Evolutionary conservation across 2,113 vertebrate genomes (phyloP).

Genomic region (Gadus macrocephalus): DNA sequence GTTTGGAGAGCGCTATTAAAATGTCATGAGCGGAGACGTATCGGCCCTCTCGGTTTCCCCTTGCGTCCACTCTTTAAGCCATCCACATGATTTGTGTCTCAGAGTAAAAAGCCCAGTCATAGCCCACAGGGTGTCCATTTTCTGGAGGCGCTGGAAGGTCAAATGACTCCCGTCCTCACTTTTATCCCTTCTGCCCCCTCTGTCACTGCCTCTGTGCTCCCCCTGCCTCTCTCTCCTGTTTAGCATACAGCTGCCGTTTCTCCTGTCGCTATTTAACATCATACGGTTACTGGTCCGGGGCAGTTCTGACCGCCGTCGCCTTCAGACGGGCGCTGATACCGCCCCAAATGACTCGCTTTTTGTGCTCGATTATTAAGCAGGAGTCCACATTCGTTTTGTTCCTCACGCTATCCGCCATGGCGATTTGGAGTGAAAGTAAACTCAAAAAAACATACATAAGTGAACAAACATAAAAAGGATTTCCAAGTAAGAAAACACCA

Average conservation of each 20-base stretch:
- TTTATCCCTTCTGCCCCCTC: slow-evolving; percentile 25
- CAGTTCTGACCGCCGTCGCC: neutral
- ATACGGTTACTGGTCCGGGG: neutral
- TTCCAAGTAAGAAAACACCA: slow-evolving; percentile 25
- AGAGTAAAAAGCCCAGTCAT: slow-evolving; percentile 45
- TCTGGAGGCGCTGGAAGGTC: slow-evolving; percentile 48
- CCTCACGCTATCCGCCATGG: slow-evolving; percentile 25
- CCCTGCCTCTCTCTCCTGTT: slow-evolving; percentile 11
- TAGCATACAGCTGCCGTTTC: slow-evolving; percentile 15
- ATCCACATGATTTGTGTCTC: slow-evolving; percentile 62
- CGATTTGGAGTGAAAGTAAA: slow-evolving; percentile 30
- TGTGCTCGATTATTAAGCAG: slow-evolving; percentile 31
- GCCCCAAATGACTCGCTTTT: slow-evolving; percentile 29
- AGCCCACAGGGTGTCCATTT: slow-evolving; percentile 40
- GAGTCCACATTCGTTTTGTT: slow-evolving; percentile 56
- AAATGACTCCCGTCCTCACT: slow-evolving; percentile 38
- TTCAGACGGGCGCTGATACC: slow-evolving; percentile 6
- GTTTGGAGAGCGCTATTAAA: slow-evolving; percentile 64
- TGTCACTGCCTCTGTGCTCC: neutral
- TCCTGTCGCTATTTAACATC: neutral
- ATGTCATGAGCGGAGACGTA: slow-evolving; percentile 61
- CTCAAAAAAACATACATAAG: slow-evolving; percentile 2
- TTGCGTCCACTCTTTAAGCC: slow-evolving; percentile 51
- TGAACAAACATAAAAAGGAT: no score
- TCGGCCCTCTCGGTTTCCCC: slow-evolving; percentile 54